These are phyloP conservation scores for Mustela erminea DNA, from an alignment of 2,797 vertebrate species.

Conservation along the genomic window DNA sequence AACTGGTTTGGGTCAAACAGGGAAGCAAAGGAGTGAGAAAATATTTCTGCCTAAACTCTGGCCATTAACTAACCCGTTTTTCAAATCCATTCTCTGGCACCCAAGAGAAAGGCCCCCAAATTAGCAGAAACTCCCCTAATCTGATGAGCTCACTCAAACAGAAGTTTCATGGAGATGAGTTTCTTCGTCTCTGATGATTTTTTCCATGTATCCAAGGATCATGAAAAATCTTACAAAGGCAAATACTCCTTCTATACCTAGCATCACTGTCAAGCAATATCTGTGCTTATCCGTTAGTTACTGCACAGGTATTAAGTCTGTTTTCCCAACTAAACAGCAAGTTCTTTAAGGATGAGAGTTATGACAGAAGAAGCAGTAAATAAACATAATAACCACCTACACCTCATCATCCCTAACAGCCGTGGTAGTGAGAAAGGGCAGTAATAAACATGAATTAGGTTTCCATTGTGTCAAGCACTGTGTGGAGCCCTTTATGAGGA, in stretches of 20 bases:
- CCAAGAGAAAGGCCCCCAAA: background rate
- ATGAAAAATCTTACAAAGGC: background rate
- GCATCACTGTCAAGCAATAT: background rate
- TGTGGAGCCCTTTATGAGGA: background rate
- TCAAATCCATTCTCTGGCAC: background rate
- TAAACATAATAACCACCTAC: background rate
- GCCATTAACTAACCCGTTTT: background rate
- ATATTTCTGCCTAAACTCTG: background rate
- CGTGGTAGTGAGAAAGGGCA: fast-evolving
- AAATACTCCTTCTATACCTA: background rate
- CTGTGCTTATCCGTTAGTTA: background rate
- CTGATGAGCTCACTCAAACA: background rate
- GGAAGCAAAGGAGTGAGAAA: background rate
- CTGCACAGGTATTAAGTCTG: background rate
- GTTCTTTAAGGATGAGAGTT: background rate
- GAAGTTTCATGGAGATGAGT: fast-evolving
- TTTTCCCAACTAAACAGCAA: conserved; percentile 22
- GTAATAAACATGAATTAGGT: background rate
- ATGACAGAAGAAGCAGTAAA: background rate
- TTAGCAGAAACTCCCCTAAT: background rate
- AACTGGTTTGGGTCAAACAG: background rate
- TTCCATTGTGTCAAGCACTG: background rate
- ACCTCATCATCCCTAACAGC: fast-evolving
- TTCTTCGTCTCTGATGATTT: background rate
- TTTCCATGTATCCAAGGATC: background rate